These are phyloP conservation scores for Salpingus planirostris DNA, from an alignment of 2,888 invertebrate species.

Conservation along the genomic window DNA sequence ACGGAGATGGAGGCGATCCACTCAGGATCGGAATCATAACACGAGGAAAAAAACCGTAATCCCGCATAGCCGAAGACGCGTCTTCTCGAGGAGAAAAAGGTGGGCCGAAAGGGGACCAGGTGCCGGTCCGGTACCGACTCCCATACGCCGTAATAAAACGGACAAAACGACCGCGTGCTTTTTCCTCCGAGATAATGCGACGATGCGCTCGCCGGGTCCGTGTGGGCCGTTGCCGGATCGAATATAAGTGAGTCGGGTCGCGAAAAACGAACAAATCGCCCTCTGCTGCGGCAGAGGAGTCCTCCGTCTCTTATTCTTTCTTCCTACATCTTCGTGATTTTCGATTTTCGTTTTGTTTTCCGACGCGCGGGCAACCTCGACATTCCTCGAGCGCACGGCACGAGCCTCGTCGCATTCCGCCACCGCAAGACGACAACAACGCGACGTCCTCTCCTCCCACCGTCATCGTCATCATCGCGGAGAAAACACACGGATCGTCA, in stretches of 20 bases:
- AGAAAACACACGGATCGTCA: too few relatives aligned
- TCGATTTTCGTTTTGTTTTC: conserved; percentile 7
- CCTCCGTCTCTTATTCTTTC: too few relatives aligned
- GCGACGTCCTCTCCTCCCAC: background rate
- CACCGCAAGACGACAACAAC: conserved; percentile 1
- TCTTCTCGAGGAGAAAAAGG: too few relatives aligned
- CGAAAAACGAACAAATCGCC: conserved; percentile 1
- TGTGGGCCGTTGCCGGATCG: conserved; percentile 2
- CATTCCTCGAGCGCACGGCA: conserved; percentile 27
- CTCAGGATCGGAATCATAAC: background rate
- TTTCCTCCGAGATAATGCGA: background rate
- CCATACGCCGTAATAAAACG: background rate
- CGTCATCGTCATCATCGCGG: conserved; percentile 1
- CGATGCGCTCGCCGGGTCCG: conserved; percentile 3
- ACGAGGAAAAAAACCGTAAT: background rate
- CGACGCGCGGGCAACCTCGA: conserved; percentile 23
- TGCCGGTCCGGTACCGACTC: background rate
- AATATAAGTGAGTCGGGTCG: too few relatives aligned
- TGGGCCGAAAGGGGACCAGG: too few relatives aligned
- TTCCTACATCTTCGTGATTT: conserved; percentile 6
- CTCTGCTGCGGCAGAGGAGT: too few relatives aligned
- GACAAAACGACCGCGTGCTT: conserved; percentile 4
- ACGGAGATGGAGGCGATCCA: too few relatives aligned
- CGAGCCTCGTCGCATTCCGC: conserved; percentile 19
- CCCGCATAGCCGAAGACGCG: background rate